Percentiles rank a stretch among this genome's conserved stretches.
phyloP scores from a whole-genome alignment of 2,888 invertebrate genomes.

The Parochlus steinenii region DNA sequence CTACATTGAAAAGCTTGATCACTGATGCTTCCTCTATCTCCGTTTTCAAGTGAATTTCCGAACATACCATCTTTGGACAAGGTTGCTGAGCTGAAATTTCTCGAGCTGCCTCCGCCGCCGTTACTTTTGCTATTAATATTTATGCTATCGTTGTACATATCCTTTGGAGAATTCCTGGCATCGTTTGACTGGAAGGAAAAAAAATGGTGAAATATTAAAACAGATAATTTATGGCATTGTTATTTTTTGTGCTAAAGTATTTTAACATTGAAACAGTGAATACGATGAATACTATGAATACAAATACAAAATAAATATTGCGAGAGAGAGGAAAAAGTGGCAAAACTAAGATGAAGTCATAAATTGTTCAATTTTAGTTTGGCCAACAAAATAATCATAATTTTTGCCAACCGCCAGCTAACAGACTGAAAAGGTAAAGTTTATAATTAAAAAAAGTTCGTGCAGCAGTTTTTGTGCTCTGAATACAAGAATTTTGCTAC shows the following conservation, averaged over 20 bases:
- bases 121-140: constrained; percentile 2
- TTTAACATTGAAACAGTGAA: not conserved
- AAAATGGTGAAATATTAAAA: too few species aligned
- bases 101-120: constrained; percentile 29
- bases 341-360: too few species aligned
- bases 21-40: constrained; percentile 34
- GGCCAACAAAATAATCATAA: too few species aligned
- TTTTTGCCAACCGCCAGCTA: too few species aligned
- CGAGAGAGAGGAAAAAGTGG: constrained; percentile 25
- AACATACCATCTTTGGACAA: constrained; percentile 44
- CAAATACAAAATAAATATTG: constrained; percentile 23
- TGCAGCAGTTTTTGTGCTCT: too few species aligned
- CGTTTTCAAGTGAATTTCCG: constrained; percentile 53
- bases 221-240: too few species aligned
- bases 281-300: constrained; percentile 1
- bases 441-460: too few species aligned
- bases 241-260: not conserved
- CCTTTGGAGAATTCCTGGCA: constrained; percentile 30
- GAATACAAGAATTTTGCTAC: too few species aligned
- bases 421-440: too few species aligned
- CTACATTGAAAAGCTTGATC: constrained; percentile 68
- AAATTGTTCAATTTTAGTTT: too few species aligned
- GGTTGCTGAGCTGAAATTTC: too few species aligned
- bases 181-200: constrained; percentile 31
- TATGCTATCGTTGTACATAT: constrained; percentile 9